Conservation (phyloP, 2,888 invertebrate genomes). For the Tipula helvola region DNA sequence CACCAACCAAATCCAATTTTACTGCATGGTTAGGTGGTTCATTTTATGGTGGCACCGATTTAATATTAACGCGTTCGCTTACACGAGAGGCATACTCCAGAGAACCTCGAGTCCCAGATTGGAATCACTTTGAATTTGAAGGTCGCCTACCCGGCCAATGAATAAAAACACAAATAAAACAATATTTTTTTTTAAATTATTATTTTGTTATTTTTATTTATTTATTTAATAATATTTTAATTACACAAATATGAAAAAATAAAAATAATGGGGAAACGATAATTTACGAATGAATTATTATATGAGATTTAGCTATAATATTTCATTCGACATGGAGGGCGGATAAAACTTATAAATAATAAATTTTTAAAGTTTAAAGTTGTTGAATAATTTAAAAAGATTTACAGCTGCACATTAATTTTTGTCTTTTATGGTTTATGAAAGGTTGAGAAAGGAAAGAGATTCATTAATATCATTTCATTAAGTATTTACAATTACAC, state of each 20-base stretch:
- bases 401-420: neutral
- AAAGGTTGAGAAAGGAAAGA: neutral
- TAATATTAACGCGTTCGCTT: constrained; percentile 54
- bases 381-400: neutral
- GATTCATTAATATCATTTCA: neutral
- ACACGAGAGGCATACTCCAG: constrained; percentile 63
- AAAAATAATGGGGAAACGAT: neutral
- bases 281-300: neutral
- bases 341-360: neutral
- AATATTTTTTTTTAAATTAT: neutral
- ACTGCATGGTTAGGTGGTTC: constrained; percentile 80
- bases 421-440: neutral
- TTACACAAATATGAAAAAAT: neutral
- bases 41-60: constrained; percentile 64
- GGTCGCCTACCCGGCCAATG: neutral
- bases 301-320: neutral
- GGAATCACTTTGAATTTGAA: constrained; percentile 50
- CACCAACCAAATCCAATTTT: constrained; percentile 70
- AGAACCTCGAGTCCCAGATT: constrained; percentile 63
- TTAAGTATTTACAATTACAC: neutral
- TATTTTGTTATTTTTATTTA: constrained; percentile 7
- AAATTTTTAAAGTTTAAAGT: neutral
- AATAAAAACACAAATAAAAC: neutral
- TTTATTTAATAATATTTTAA: neutral
- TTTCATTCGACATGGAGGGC: neutral